Base-by-base conservation (phyloP, 2,888 invertebrate genomes). In the Cryptocheilus praepositus region DNA sequence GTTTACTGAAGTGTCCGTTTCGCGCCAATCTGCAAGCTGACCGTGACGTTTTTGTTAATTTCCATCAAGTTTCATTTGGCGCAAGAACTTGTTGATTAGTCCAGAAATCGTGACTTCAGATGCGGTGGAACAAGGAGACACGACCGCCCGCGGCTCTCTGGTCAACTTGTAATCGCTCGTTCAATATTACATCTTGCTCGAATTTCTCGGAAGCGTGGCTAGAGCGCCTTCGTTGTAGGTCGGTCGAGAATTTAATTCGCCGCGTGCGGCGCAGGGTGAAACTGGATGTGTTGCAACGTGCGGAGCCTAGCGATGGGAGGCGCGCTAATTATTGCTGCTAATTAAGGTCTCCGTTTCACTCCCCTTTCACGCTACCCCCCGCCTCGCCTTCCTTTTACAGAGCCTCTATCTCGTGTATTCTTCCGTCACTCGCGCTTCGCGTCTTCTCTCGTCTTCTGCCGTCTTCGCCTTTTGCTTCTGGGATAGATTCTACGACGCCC, bases 301-400 rank as follows among this genome's bases (percentile, higher is more conserved):
- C 43, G 19, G 8, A 36, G 3, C 52, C 25, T 62, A 52, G 57
- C 54, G 46, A 59, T 19, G 54, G 57, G 44, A 55, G 53, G 58
- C 57, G 62, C 60, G 80, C 73, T 78, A 74, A 80, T 80, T 77
- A 77, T 36, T 36, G 36, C 36, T 36, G 36, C 36, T 77, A 78
- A 77, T 80, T 75, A 75, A 73, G 64, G 58, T 65, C 65, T 60
- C 68, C 60, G 58, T 64, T 66, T 71, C 63, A 46, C 55, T 46
- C 46, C 64, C 21, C 36, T 2, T 11, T 25, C 54, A 52, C 56
- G 51, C 36, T 25, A 51, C 22, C 43, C 55, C 21, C 46, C 44
- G 46, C 18, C 61, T 64, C 55, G 21, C 25, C 22, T 25, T 49
- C 19, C 56, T 52, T 52, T 43, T 3, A 55, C 45, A 0, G n/a